These are phyloP conservation scores for Acanthurus leucopareius DNA, from an alignment of 2,797 vertebrate genomes.

Conservation along the genomic window DNA sequence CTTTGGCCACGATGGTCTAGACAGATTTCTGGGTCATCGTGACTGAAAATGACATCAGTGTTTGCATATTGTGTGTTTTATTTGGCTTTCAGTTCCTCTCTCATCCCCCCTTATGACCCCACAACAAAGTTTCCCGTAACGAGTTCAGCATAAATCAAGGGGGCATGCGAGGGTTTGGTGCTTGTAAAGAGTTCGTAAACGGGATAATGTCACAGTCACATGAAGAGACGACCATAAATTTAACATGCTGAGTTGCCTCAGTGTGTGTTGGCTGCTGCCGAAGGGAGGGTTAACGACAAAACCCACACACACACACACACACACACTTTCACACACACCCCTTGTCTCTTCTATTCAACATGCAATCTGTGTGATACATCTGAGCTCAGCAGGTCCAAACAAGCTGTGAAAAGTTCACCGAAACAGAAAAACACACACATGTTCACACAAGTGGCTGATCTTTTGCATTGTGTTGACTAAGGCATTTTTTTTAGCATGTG, in stretches of 20 bases:
- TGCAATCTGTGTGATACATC: slow-evolving; percentile 21
- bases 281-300: slow-evolving; percentile 41
- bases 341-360: slow-evolving; percentile 4
- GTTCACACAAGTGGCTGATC: slow-evolving; percentile 44
- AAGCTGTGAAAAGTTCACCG: slow-evolving; percentile 37
- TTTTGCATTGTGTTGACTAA: slow-evolving; percentile 51
- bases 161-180: slow-evolving; percentile 31
- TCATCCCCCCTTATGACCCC: slow-evolving; percentile 58
- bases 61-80: slow-evolving; percentile 69
- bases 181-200: slow-evolving; percentile 56
- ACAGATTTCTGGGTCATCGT: slow-evolving; percentile 65
- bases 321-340: slow-evolving; percentile 13
- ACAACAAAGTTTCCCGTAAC: slow-evolving; percentile 71
- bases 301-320: slow-evolving; percentile 3
- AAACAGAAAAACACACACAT: slow-evolving; percentile 42
- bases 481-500: slow-evolving; percentile 31
- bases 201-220: slow-evolving; percentile 31
- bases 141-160: slow-evolving; percentile 38
- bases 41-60: slow-evolving; percentile 74
- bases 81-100: slow-evolving; percentile 68
- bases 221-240: slow-evolving; percentile 32
- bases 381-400: slow-evolving; percentile 62
- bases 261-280: slow-evolving; percentile 32
- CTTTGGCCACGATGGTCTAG: slow-evolving; percentile 69
- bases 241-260: slow-evolving; percentile 13